phyloP scores from a whole-genome alignment of 2,113 vertebrate species.

The Thamnaconus septentrionalis region DNA sequence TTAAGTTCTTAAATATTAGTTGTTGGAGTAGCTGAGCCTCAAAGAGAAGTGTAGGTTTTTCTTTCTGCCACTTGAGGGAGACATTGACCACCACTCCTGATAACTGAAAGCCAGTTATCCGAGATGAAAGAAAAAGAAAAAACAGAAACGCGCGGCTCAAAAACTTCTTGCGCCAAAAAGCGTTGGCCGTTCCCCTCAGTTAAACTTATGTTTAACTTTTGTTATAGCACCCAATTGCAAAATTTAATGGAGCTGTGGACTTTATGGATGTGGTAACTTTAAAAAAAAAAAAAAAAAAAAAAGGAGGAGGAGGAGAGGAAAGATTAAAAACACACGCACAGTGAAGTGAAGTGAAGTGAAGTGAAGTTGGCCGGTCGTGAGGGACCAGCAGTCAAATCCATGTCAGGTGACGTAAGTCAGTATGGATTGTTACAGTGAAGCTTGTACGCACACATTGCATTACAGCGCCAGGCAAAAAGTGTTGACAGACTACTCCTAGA shows the following conservation, averaged over 20 bases:
- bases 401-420: conserved; percentile 66
- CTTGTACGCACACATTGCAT: conserved; percentile 34
- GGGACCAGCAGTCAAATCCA: conserved; percentile 47
- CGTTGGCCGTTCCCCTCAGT: too few relatives aligned
- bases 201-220: too few relatives aligned
- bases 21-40: neutral
- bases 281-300: neutral
- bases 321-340: conserved; percentile 45
- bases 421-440: conserved; percentile 41
- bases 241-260: too few relatives aligned
- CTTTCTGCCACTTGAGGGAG: conserved; percentile 46
- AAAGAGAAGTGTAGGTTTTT: neutral
- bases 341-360: conserved; percentile 19
- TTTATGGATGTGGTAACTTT: neutral
- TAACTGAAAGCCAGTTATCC: neutral
- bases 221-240: too few relatives aligned
- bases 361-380: conserved; percentile 11
- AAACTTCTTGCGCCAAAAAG: too few relatives aligned
- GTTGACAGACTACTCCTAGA: neutral
- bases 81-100: neutral
- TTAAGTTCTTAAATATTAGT: neutral
- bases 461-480: too few relatives aligned
- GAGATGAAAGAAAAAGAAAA: too few relatives aligned
- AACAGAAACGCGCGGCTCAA: too few relatives aligned
- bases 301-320: neutral